These are phyloP conservation scores for Hirtodrosophila duncani DNA, from an alignment of 2,888 invertebrate species.

Conservation along the genomic window DNA sequence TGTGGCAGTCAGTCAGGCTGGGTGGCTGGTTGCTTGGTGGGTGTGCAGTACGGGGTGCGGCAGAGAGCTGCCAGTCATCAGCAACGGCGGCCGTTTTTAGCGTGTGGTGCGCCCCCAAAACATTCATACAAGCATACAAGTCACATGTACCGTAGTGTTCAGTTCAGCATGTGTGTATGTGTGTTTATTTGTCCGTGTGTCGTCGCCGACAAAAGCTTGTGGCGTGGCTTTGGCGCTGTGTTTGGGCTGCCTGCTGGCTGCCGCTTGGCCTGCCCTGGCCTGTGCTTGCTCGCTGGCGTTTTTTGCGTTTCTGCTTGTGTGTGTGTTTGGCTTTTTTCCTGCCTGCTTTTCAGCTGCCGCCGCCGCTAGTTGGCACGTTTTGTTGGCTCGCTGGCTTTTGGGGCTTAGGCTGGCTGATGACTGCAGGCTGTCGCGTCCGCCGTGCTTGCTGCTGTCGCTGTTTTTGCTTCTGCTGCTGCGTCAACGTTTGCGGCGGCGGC, in stretches of 20 bases:
- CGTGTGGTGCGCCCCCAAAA: slow-evolving; percentile 60
- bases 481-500: slow-evolving; percentile 57
- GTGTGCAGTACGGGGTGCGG: slow-evolving; percentile 25
- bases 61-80: slow-evolving; percentile 27
- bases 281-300: slow-evolving; percentile 51
- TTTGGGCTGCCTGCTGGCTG: slow-evolving; percentile 36
- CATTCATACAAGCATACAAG: slow-evolving; percentile 20
- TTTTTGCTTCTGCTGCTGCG: slow-evolving; percentile 31
- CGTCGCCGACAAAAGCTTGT: slow-evolving; percentile 63
- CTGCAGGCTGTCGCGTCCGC: slow-evolving; percentile 61
- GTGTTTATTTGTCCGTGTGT: slow-evolving; percentile 39
- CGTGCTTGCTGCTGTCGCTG: slow-evolving; percentile 3
- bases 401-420: slow-evolving; percentile 33
- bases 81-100: slow-evolving; percentile 66
- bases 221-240: slow-evolving; percentile 62
- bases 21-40: neutral
- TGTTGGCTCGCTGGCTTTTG: slow-evolving; percentile 64
- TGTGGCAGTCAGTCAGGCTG: slow-evolving; percentile 20
- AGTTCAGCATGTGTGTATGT: slow-evolving; percentile 12
- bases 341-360: slow-evolving; percentile 47
- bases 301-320: slow-evolving; percentile 59
- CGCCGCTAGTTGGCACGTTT: slow-evolving; percentile 63
- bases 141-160: slow-evolving; percentile 15
- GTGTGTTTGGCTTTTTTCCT: slow-evolving; percentile 24
- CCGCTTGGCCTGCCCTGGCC: slow-evolving; percentile 4